A percentile compares a stretch with the other conserved stretches of the same genome.
Evolutionary conservation across 2,888 invertebrate species (phyloP).

Genomic region (Laspeyria flexula): DNA sequence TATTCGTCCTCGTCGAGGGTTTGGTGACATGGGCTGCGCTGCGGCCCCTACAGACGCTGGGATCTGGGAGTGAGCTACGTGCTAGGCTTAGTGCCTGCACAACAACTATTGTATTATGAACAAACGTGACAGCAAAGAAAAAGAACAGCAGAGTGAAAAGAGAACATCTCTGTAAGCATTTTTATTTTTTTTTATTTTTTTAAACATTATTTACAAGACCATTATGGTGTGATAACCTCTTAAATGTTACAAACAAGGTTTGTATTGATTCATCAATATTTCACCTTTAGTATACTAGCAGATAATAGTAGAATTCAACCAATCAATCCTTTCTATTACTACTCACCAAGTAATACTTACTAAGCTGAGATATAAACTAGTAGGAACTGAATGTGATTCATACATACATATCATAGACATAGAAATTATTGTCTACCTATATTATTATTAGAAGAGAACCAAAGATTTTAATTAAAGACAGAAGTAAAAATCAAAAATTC

Average conservation of each 20-base stretch:
- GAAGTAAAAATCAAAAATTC: no score
- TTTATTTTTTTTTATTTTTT: slow-evolving; percentile 13
- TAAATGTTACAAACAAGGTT: neutral
- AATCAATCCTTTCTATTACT: no score
- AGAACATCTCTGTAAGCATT: slow-evolving; percentile 80
- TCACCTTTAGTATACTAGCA: no score
- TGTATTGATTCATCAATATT: no score
- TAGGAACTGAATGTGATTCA: no score
- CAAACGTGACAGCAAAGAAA: slow-evolving; percentile 83
- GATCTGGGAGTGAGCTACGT: slow-evolving; percentile 80
- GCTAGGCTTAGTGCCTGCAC: slow-evolving; percentile 80
- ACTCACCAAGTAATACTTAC: no score
- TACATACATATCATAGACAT: no score
- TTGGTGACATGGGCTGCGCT: slow-evolving; percentile 83
- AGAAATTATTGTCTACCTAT: no score
- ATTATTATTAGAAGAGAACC: no score
- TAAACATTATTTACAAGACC: neutral
- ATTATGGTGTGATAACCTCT: neutral
- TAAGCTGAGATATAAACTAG: no score
- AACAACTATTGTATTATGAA: slow-evolving; percentile 81
- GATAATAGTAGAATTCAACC: no score
- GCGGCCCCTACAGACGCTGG: slow-evolving; percentile 73
- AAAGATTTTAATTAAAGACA: no score
- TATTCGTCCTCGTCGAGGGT: slow-evolving; percentile 62
- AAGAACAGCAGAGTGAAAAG: slow-evolving; percentile 85